Evolutionary conservation across 2,797 vertebrate species (phyloP), one percentile per base, ranked within the genome.

Genomic region (Lindbergichthys nudifrons): DNA sequence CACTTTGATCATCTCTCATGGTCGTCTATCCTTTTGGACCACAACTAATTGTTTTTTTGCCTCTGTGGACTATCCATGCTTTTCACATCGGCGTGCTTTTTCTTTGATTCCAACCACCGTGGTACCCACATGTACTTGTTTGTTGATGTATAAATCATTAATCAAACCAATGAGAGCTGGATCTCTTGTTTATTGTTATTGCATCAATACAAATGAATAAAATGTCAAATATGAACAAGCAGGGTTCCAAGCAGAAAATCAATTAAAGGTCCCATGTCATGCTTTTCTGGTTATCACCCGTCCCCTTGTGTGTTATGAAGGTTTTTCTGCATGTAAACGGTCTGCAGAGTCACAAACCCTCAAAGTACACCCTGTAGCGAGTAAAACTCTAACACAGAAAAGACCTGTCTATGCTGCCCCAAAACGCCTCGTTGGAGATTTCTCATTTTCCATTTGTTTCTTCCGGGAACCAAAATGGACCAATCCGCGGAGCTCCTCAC

Each of bases 1-100:
- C 71, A 36, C 83, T 90, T 88, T 86, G 80, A 90, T 88, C 84
- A 87, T 84, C 75, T 30, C 65, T 87, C 75, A 72, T 80, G 80
- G 85, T 50, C 32, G 51, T 79, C 80, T 65, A 50, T 77, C 57
- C 77, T 61, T 79, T 52, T 83, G 61, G 84, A 80, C 80, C 48
- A 19, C 39, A 48, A 19, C 80, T 88, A 88, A 89, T 89, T 79
- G 68, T 73, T 69, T 58, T 26, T 64, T 70, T 66, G 62, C 79
- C 63, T 81, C 73, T 69, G 16, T 50, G 51, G 68, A 21, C 56
- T 7, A 47, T 57, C 21, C 50, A 58, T 70, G 52, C 75, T 56
- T 64, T 36, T 59, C 70, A 45, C 32, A 32, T 5, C 16, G 45
- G 18, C 43, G 8, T 21, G 56, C 52, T 47, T 48, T 36, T 59